Percentiles rank a stretch among this genome's conserved stretches.
Conservation (phyloP, 2,113 vertebrate genomes). For the Spea bombifrons region DNA sequence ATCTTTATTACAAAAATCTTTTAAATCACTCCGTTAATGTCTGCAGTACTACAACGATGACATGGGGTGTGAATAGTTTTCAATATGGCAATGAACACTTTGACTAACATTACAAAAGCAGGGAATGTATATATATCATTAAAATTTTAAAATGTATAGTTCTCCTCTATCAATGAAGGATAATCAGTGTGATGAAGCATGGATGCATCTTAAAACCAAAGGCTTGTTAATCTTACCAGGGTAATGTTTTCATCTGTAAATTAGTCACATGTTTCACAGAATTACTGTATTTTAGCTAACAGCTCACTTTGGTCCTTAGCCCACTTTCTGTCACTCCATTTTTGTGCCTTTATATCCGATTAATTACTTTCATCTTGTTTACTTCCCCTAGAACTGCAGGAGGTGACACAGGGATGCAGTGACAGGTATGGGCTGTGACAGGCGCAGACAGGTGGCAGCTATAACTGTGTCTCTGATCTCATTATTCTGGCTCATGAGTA, state of each 20-base stretch:
- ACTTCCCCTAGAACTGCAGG: conserved; percentile 21
- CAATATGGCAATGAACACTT: not conserved
- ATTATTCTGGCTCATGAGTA: conserved; percentile 51
- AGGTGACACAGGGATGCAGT: not conserved
- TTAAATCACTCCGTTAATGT: too few relatives aligned
- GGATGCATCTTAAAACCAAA: not conserved
- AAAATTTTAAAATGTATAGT: not conserved
- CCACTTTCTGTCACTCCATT: conserved; percentile 4
- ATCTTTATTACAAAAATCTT: too few relatives aligned
- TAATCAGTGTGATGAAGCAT: not conserved
- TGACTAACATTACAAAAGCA: not conserved
- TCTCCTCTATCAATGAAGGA: not conserved
- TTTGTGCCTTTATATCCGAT: not conserved
- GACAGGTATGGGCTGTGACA: not conserved
- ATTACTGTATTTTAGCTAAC: conserved; percentile 4
- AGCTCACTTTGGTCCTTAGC: not conserved
- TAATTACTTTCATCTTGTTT: not conserved
- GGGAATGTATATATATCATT: not conserved
- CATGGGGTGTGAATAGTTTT: not conserved
- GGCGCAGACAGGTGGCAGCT: conserved; percentile 53
- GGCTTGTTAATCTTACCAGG: conserved; percentile 14
- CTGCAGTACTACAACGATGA: too few relatives aligned
- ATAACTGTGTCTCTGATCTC: conserved; percentile 55
- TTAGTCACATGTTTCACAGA: not conserved
- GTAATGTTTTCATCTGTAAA: not conserved